Evolutionary conservation across 2,797 vertebrate species (phyloP).

Genomic region (Garrulus glandarius): DNA sequence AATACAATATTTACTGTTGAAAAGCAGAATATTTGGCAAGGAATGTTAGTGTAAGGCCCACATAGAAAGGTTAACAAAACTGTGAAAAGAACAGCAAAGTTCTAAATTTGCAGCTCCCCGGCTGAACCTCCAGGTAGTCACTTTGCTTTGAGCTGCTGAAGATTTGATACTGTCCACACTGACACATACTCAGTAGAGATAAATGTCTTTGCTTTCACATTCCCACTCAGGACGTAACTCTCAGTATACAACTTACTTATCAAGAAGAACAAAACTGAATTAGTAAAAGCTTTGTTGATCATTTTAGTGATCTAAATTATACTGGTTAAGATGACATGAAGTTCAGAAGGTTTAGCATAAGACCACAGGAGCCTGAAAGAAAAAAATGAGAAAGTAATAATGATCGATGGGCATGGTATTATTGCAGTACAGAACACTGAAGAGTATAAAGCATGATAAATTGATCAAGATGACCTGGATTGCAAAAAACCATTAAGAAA

Average conservation of each 20-base stretch:
- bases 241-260: neutral
- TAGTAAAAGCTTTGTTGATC: neutral
- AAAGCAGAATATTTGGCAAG: neutral
- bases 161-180: neutral
- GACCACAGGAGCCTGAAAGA: neutral
- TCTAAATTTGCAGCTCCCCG: neutral
- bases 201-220: neutral
- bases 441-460: constrained; percentile 5
- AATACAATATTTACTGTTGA: neutral
- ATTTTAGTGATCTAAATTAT: neutral
- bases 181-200: neutral
- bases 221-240: neutral
- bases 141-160: neutral
- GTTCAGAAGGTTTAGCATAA: constrained; percentile 1
- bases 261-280: neutral
- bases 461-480: neutral
- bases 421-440: neutral
- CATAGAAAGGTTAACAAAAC: neutral
- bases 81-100: neutral
- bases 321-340: neutral
- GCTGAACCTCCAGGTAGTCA: neutral
- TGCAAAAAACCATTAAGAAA: neutral
- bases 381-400: constrained; percentile 20
- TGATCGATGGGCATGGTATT: neutral
- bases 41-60: neutral